Conservation (phyloP, 35 echinoderm and acorn worm genomes). For the Hemicentrotus pulcherrimus region DNA sequence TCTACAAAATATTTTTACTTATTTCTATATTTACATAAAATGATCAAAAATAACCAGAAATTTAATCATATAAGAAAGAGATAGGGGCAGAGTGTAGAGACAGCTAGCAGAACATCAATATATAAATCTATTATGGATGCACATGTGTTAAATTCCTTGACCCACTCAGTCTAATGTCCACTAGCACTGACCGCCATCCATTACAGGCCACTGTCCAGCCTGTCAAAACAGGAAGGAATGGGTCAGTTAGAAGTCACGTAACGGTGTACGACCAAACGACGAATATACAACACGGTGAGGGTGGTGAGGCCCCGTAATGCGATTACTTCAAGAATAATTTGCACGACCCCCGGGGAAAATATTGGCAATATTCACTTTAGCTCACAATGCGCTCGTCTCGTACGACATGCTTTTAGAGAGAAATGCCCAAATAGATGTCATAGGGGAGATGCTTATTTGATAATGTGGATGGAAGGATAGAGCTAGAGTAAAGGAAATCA, state of each 20-base stretch:
- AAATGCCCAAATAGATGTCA: not conserved
- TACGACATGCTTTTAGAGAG: not conserved
- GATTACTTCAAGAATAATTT: not conserved
- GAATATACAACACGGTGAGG: not conserved
- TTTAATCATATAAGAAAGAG: not conserved
- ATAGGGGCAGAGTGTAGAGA: not conserved
- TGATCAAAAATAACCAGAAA: too few species aligned
- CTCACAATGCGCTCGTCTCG: not conserved
- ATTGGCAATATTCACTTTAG: slow-evolving; percentile 18
- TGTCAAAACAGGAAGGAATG: slow-evolving; percentile 9
- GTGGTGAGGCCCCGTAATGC: not conserved
- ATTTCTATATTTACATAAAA: too few species aligned
- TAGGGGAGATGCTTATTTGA: not conserved
- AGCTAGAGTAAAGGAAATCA: not conserved
- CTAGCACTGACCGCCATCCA: not conserved
- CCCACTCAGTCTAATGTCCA: not conserved
- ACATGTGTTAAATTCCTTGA: not conserved
- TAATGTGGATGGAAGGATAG: not conserved
- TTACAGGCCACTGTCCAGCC: not conserved
- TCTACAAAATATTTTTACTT: too few species aligned
- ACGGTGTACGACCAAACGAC: not conserved
- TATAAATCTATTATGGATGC: not conserved
- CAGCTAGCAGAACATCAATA: not conserved
- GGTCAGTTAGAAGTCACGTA: slow-evolving; percentile 1
- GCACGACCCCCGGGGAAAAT: not conserved